Evolutionary conservation across 2,113 vertebrate genomes (phyloP).

Genomic region (Sphaerodactylus townsendi): DNA sequence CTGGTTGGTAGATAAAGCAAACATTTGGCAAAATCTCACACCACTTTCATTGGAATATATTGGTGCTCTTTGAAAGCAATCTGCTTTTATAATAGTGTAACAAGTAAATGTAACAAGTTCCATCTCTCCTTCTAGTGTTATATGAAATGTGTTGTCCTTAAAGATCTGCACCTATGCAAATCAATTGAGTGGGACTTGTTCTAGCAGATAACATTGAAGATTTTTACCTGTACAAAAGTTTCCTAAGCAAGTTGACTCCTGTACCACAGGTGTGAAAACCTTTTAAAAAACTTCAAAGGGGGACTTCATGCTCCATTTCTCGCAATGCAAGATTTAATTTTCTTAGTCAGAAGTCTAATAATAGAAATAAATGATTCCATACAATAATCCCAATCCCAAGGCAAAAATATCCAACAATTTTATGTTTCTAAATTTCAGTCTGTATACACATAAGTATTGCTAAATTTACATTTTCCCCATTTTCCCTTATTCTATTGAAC

Average conservation of each 20-base stretch:
- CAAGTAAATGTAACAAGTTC: neutral
- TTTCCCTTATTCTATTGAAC: neutral
- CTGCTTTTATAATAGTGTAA: neutral
- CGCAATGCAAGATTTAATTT: neutral
- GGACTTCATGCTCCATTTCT: neutral
- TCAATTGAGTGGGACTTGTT: neutral
- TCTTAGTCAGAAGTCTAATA: neutral
- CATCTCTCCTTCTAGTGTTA: neutral
- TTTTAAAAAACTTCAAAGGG: conserved; percentile 1
- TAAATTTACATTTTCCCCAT: neutral
- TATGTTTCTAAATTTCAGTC: no score
- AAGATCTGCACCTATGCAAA: neutral
- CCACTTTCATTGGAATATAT: no score
- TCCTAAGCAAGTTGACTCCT: neutral
- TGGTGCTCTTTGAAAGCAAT: neutral
- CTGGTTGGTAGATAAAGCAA: no score
- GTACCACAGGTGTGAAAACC: conserved; percentile 4
- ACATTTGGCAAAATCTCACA: neutral
- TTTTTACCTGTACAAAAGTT: neutral
- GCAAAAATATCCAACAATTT: no score
- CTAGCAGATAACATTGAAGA: neutral
- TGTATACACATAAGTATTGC: no score
- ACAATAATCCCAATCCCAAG: no score
- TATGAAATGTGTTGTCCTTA: neutral
- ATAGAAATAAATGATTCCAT: neutral